Evolutionary conservation across 2,797 vertebrate species (phyloP).

Genomic region (Sphenopsis melanotis): DNA sequence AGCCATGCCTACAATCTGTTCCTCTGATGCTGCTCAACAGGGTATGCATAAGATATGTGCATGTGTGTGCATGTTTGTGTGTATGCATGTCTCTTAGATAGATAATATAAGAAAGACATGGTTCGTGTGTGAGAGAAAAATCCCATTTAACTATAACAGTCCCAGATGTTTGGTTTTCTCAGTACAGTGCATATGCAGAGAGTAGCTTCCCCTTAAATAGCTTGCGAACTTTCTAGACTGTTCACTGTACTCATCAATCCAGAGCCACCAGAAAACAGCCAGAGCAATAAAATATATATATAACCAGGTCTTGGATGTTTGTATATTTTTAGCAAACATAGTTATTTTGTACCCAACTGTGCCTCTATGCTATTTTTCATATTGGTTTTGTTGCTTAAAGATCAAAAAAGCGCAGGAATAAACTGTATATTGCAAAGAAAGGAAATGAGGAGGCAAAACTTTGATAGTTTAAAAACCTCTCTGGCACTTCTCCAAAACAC

Average conservation of each 20-base stretch:
- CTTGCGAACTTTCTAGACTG: not conserved
- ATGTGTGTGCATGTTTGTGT: not conserved
- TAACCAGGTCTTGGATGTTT: constrained; percentile 3
- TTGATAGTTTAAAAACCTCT: constrained; percentile 62
- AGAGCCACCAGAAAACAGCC: constrained; percentile 15
- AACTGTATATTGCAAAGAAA: constrained; percentile 57
- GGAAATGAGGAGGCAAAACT: constrained; percentile 65
- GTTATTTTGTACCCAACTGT: constrained; percentile 50
- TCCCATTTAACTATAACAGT: not conserved
- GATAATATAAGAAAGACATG: not conserved
- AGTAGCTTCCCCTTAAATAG: not conserved
- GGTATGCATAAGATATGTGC: not conserved
- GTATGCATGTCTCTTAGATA: not conserved
- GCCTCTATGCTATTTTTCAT: constrained; percentile 28
- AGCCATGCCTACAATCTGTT: not conserved
- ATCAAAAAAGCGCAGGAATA: constrained; percentile 49
- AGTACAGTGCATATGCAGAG: not conserved
- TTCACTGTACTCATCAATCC: not conserved
- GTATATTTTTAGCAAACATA: constrained; percentile 52
- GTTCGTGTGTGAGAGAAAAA: constrained; percentile 10
- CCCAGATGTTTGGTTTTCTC: constrained; percentile 11
- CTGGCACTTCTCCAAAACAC: constrained; percentile 57
- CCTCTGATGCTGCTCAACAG: not conserved
- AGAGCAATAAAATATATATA: not conserved
- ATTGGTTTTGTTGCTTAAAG: constrained; percentile 38